These are phyloP conservation scores for Blastomussa wellsi DNA, from an alignment of 92 coral and sea anemone genomes.

Conservation along the genomic window DNA sequence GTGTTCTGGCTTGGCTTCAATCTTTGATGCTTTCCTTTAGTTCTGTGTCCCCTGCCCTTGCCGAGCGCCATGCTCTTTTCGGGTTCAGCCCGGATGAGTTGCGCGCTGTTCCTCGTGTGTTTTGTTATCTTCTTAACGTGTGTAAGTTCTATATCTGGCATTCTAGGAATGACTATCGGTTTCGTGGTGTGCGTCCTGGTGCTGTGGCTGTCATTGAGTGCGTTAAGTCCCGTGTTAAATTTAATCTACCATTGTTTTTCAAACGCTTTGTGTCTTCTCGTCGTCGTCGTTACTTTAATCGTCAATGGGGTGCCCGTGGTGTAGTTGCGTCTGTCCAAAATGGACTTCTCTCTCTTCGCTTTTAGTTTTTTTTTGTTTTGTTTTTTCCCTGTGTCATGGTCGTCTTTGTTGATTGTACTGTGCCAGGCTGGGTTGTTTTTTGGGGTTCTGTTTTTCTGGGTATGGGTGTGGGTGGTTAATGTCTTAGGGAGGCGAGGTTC, in stretches of 20 bases:
- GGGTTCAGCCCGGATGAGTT: conserved; percentile 15
- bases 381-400: background rate
- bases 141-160: background rate
- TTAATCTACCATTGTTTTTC: background rate
- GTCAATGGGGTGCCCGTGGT: conserved; percentile 14
- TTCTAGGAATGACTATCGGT: conserved; percentile 14
- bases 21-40: background rate
- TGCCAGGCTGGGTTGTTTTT: too few relatives aligned
- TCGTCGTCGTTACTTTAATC: background rate
- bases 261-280: background rate
- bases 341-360: background rate
- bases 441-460: background rate
- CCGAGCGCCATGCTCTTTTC: conserved; percentile 34
- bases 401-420: background rate
- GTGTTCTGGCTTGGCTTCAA: background rate
- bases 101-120: background rate
- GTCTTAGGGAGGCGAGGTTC: conserved; percentile 4
- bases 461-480: too few relatives aligned
- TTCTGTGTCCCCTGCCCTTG: background rate
- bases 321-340: background rate
- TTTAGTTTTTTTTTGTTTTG: background rate
- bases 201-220: background rate
- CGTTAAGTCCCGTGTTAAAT: background rate
- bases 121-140: background rate
- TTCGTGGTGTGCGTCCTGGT: background rate